phyloP scores from a whole-genome alignment of 1,140 invertebrate genomes.

The Cardiocondyla obscurior region DNA sequence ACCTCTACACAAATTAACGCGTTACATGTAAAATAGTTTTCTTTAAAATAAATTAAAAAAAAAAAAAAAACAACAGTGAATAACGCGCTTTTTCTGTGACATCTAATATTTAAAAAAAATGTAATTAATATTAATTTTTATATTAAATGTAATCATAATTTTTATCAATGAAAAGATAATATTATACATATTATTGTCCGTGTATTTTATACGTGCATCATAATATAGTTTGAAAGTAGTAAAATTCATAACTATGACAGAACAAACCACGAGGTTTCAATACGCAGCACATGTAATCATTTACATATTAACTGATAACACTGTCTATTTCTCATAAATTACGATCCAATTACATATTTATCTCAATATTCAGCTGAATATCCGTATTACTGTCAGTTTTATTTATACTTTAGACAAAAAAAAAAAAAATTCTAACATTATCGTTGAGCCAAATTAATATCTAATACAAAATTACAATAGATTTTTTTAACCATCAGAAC shows the following conservation, averaged over 20 bases:
- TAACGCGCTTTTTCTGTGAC: too few relatives aligned
- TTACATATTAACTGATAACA: background rate
- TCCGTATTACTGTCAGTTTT: slow-evolving; percentile 1
- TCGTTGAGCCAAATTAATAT: background rate
- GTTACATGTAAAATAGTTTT: too few relatives aligned
- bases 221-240: background rate
- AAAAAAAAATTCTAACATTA: slow-evolving; percentile 6
- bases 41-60: too few relatives aligned
- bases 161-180: background rate
- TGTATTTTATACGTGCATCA: background rate
- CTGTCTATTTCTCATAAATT: slow-evolving; percentile 1
- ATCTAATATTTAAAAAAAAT: background rate
- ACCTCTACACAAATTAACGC: too few relatives aligned
- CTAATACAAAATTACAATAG: background rate
- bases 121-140: background rate
- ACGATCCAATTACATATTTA: slow-evolving; percentile 16
- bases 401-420: background rate
- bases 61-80: too few relatives aligned
- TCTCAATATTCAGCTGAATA: background rate
- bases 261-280: background rate
- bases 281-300: background rate
- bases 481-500: background rate
- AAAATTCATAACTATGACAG: slow-evolving; percentile 9
- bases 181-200: background rate
- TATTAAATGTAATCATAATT: background rate